These are phyloP conservation scores for Tiaroga cobitis DNA, from an alignment of 2,797 vertebrate genomes.

Conservation along the genomic window DNA sequence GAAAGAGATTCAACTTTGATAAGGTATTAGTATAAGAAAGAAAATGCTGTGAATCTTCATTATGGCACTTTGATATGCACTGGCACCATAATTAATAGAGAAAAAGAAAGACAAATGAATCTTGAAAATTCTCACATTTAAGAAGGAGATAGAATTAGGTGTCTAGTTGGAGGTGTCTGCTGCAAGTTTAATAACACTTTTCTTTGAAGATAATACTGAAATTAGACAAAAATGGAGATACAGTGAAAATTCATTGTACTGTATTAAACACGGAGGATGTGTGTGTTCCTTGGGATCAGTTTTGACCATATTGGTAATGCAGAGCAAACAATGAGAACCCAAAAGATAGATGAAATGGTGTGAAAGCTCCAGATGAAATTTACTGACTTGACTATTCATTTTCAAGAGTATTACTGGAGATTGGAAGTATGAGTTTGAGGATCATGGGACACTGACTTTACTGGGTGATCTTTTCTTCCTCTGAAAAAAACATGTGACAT, in stretches of 20 bases:
- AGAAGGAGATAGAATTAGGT: conserved; percentile 31
- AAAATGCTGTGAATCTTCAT: conserved; percentile 87
- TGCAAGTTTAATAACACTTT: conserved; percentile 78
- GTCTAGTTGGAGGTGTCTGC: conserved; percentile 64
- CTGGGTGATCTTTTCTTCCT: background rate
- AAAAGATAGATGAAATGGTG: background rate
- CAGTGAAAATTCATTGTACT: conserved; percentile 73
- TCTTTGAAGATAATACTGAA: conserved; percentile 76
- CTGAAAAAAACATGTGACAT: conserved; percentile 56
- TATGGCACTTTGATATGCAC: conserved; percentile 81
- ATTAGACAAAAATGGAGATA: conserved; percentile 79
- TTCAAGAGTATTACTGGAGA: conserved; percentile 38
- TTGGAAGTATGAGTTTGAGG: background rate
- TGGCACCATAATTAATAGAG: conserved; percentile 74
- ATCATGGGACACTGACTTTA: conserved; percentile 16
- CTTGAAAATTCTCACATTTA: conserved; percentile 68
- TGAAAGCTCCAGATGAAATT: conserved; percentile 19
- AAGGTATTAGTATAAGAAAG: conserved; percentile 83
- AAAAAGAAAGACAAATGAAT: conserved; percentile 60
- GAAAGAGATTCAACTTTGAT: conserved; percentile 85
- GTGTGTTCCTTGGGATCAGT: conserved; percentile 11
- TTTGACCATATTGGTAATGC: conserved; percentile 28
- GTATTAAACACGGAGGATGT: conserved; percentile 60
- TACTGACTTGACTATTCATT: conserved; percentile 40
- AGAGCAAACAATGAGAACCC: conserved; percentile 71